Evolutionary conservation across 2,113 vertebrate species (phyloP).

Genomic region (Arvicanthis niloticus): DNA sequence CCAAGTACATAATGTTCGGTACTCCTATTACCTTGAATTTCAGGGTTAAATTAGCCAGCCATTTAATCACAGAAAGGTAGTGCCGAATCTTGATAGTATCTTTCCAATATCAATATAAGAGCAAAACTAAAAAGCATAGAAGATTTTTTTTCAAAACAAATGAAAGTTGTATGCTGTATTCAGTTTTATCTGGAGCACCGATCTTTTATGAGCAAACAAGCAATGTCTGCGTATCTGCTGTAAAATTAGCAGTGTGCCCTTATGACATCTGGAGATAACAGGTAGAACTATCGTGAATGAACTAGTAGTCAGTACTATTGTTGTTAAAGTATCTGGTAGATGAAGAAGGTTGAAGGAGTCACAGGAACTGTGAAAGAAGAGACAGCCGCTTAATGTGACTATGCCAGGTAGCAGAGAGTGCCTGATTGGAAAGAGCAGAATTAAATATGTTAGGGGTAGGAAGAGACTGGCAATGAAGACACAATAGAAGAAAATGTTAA

Average conservation of each 20-base stretch:
- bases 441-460: not conserved
- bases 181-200: not conserved
- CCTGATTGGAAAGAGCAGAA: not conserved
- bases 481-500: not conserved
- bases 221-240: not conserved
- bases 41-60: not conserved
- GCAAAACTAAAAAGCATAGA: not conserved
- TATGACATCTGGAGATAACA: not conserved
- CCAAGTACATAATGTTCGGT: not conserved
- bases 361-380: not conserved
- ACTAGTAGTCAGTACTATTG: not conserved
- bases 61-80: not conserved
- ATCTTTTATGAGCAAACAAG: not conserved
- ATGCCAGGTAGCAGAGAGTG: not conserved
- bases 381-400: not conserved
- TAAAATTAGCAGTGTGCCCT: not conserved
- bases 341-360: not conserved
- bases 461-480: too few species aligned
- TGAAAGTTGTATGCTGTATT: not conserved
- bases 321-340: not conserved
- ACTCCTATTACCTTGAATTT: not conserved
- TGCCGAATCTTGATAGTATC: constrained; percentile 16
- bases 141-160: not conserved
- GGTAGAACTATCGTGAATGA: too few species aligned
- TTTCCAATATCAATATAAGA: not conserved